These are phyloP conservation scores for Aphis gossypii DNA, from an alignment of 1,140 invertebrate species.

Conservation along the genomic window DNA sequence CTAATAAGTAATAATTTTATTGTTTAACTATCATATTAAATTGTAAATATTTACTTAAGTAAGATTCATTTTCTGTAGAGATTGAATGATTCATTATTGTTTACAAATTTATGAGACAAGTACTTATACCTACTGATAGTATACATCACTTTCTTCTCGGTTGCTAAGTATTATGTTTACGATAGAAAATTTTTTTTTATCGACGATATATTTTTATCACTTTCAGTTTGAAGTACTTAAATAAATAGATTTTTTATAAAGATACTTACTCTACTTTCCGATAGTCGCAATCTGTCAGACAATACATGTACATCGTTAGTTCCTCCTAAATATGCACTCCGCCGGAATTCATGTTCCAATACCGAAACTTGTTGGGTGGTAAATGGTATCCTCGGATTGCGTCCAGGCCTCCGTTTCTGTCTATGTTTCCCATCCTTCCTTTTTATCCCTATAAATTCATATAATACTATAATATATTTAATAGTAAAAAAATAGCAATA, in stretches of 20 bases:
- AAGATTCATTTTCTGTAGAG: too few relatives aligned
- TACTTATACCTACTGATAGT: too few relatives aligned
- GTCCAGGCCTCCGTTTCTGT: constrained; percentile 66
- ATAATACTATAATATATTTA: background rate
- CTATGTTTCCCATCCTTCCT: constrained; percentile 68
- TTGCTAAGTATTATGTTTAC: too few relatives aligned
- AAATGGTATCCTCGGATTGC: constrained; percentile 73
- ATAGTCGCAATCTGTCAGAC: constrained; percentile 68
- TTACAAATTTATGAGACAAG: too few relatives aligned
- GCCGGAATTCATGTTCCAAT: constrained; percentile 70
- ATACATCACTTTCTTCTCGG: too few relatives aligned
- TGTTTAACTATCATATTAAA: too few relatives aligned
- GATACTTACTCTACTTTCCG: constrained; percentile 70
- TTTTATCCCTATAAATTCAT: constrained; percentile 69
- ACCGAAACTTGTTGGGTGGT: constrained; percentile 69
- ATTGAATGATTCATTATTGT: too few relatives aligned
- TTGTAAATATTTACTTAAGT: too few relatives aligned
- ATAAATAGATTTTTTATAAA: background rate
- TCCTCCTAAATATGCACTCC: constrained; percentile 70
- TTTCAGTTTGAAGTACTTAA: background rate
- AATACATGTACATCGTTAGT: constrained; percentile 68
- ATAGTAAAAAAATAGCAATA: background rate
- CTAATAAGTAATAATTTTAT: too few relatives aligned
- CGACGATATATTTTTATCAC: background rate
- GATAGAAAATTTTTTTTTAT: too few relatives aligned